A percentile compares a stretch with the other conserved stretches of the same genome.
Evolutionary conservation across 2,888 invertebrate genomes (phyloP).

Genomic region (Drosophila testacea): DNA sequence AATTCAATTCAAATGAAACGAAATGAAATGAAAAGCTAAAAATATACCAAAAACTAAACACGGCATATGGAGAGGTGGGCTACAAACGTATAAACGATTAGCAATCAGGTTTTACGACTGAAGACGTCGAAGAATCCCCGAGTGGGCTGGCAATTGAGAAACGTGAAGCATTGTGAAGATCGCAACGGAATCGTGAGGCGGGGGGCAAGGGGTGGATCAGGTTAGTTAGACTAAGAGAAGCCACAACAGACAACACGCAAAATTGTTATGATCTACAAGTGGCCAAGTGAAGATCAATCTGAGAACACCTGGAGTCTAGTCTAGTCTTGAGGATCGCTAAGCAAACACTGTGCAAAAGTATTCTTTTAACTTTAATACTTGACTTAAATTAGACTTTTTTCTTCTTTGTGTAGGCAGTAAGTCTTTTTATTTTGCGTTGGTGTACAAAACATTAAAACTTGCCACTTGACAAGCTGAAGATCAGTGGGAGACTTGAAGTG

Average conservation of each 20-base stretch:
- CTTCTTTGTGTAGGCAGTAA: slow-evolving; percentile 12
- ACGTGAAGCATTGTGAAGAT: background rate
- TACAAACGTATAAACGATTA: slow-evolving; percentile 44
- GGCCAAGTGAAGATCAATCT: slow-evolving; percentile 16
- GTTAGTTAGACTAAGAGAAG: slow-evolving; percentile 14
- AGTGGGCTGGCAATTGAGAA: slow-evolving; percentile 31
- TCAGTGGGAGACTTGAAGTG: slow-evolving; percentile 18
- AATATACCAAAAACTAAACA: slow-evolving; percentile 55
- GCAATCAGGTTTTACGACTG: slow-evolving; percentile 46
- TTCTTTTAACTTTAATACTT: slow-evolving; percentile 1
- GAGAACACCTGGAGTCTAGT: slow-evolving; percentile 8
- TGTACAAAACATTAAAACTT: slow-evolving; percentile 23
- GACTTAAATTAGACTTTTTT: background rate
- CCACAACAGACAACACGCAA: slow-evolving; percentile 14
- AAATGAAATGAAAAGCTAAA: slow-evolving; percentile 61
- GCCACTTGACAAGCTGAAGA: slow-evolving; percentile 29
- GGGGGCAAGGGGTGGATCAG: slow-evolving; percentile 11
- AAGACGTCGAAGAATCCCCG: slow-evolving; percentile 17
- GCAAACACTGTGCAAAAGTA: background rate
- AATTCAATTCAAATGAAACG: slow-evolving; percentile 56
- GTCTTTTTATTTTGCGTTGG: slow-evolving; percentile 15
- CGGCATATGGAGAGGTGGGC: slow-evolving; percentile 35
- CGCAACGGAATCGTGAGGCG: background rate
- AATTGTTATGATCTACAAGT: slow-evolving; percentile 25
- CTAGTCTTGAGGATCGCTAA: background rate